Conservation (phyloP, 2,113 vertebrate genomes). For the Cygnus atratus region DNA sequence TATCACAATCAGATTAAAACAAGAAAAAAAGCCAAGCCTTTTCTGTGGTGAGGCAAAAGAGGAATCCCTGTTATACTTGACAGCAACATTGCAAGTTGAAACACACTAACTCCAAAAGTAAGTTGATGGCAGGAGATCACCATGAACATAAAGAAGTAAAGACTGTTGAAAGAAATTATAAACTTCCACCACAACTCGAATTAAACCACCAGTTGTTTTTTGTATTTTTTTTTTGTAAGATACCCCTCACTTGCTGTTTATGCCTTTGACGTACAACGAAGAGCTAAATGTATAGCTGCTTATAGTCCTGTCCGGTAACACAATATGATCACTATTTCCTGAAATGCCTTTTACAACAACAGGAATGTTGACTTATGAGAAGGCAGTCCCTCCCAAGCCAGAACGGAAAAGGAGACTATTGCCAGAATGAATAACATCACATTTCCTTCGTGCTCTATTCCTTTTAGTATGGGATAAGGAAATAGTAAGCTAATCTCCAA, state of each 20-base stretch:
- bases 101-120: neutral
- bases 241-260: neutral
- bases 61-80: slow-evolving; percentile 36
- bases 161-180: neutral
- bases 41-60: slow-evolving; percentile 56
- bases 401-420: slow-evolving; percentile 26
- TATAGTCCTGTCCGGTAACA: neutral
- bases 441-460: neutral
- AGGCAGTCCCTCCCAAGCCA: neutral
- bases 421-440: slow-evolving; percentile 1
- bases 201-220: neutral
- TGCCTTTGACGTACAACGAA: neutral
- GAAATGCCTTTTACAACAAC: neutral
- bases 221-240: neutral
- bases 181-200: neutral
- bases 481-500: neutral
- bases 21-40: slow-evolving; percentile 34
- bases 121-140: neutral
- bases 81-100: neutral
- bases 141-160: neutral
- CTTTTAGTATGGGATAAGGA: neutral
- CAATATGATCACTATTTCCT: neutral
- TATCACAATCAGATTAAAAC: slow-evolving; percentile 64
- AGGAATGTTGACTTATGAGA: slow-evolving; percentile 5
- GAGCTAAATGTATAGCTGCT: neutral